Percentiles rank a stretch among this genome's conserved stretches.
Evolutionary conservation across 23 tunicate species (phyloP).

Genomic region (Phallusia fumigata): DNA sequence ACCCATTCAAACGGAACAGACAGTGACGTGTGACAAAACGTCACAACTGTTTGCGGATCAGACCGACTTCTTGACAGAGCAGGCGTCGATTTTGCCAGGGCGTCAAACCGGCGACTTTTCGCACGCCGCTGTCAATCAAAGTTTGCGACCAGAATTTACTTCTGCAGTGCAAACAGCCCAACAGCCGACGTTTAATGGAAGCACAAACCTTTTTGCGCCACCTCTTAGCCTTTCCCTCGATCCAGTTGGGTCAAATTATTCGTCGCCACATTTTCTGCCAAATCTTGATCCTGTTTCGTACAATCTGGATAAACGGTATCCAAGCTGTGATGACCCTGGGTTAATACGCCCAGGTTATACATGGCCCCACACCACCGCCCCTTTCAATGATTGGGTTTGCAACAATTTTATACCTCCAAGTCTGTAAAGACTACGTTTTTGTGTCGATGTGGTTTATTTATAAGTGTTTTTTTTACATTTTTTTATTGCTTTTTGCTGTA

Average conservation of each 20-base stretch:
- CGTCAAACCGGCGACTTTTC: neutral
- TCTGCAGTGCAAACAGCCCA: neutral
- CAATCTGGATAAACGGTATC: neutral
- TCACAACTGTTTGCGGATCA: constrained; percentile 44
- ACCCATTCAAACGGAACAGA: neutral
- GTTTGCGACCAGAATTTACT: neutral
- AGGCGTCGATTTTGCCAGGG: constrained; percentile 64
- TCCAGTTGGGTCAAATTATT: neutral
- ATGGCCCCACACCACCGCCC: neutral
- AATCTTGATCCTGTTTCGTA: neutral
- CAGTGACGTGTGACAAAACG: neutral
- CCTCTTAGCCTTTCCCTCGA: neutral
- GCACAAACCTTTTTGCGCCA: neutral
- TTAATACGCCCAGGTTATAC: neutral
- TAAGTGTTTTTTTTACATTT: neutral
- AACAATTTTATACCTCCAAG: neutral
- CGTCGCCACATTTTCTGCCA: neutral
- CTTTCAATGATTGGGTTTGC: neutral
- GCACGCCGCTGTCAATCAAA: neutral
- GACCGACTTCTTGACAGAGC: constrained; percentile 65
- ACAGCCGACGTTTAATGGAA: neutral
- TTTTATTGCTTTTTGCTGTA: too few species aligned
- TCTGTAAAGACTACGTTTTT: neutral
- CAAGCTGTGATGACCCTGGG: neutral
- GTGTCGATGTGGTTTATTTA: neutral